A percentile compares a stretch with the other conserved stretches of the same genome.
These are phyloP conservation scores for Dreissena polymorpha DNA, from an alignment of 1,140 invertebrate species.

Conservation along the genomic window DNA sequence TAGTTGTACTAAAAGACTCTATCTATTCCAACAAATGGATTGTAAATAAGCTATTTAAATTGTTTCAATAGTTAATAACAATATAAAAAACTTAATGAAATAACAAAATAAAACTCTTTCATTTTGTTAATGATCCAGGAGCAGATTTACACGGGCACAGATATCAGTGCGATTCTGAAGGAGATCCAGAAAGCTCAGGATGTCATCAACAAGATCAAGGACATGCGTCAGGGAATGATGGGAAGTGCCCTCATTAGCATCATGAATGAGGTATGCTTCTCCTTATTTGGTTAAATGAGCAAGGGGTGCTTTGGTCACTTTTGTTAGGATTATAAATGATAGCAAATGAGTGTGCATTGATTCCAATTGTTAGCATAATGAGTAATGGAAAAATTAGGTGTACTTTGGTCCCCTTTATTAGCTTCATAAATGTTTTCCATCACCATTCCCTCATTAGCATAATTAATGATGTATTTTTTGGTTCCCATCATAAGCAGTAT, in stretches of 20 bases:
- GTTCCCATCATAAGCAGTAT: too few species aligned
- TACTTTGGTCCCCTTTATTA: too few species aligned
- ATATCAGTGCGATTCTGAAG: slow-evolving; percentile 76
- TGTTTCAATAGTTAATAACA: too few species aligned
- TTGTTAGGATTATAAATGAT: background rate
- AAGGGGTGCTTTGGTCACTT: background rate
- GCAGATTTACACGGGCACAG: slow-evolving; percentile 78
- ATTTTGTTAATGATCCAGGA: slow-evolving; percentile 62
- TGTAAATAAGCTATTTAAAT: too few species aligned
- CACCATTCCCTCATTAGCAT: too few species aligned
- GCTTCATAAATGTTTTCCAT: too few species aligned
- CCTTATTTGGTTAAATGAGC: background rate
- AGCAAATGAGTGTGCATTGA: background rate
- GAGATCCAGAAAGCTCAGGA: slow-evolving; percentile 81
- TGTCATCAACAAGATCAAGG: slow-evolving; percentile 91
- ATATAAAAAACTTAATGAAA: too few species aligned
- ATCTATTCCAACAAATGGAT: too few species aligned
- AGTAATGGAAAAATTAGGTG: too few species aligned
- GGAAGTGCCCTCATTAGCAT: slow-evolving; percentile 78
- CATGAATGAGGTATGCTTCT: slow-evolving; percentile 76
- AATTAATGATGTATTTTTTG: too few species aligned
- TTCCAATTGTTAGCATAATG: background rate
- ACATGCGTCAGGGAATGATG: slow-evolving; percentile 81
- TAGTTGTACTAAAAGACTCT: too few species aligned
- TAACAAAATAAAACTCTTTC: too few species aligned